A percentile compares a stretch with the other conserved stretches of the same genome.
Conservation (phyloP, 1,140 invertebrate genomes). For the Galendromus occidentalis region DNA sequence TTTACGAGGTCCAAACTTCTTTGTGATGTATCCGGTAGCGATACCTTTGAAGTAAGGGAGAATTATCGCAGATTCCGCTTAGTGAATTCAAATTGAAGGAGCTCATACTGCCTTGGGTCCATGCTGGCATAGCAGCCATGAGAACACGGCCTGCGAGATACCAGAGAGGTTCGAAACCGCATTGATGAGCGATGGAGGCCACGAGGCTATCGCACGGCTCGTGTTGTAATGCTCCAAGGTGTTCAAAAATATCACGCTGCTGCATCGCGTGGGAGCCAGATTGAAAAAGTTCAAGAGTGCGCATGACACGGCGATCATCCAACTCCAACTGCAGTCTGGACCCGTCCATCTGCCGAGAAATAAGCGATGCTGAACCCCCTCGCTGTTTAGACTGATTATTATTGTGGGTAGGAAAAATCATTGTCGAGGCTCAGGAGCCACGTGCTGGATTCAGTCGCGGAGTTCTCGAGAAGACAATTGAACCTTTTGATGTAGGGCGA, state of each 20-base stretch:
- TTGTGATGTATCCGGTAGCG: background rate
- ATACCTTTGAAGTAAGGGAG: background rate
- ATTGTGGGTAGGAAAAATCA: too few species aligned
- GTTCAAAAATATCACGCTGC: background rate
- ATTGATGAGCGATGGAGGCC: conserved; percentile 4
- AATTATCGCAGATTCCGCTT: background rate
- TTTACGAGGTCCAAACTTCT: background rate
- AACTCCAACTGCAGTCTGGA: conserved; percentile 1
- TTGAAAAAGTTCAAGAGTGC: background rate
- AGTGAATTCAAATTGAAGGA: background rate
- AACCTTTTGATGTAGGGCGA: too few species aligned
- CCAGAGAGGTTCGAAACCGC: conserved; percentile 1
- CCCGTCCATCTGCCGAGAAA: background rate
- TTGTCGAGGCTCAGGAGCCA: too few species aligned
- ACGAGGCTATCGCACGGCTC: background rate
- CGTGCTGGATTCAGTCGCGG: too few species aligned
- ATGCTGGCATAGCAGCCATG: background rate
- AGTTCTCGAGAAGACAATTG: too few species aligned
- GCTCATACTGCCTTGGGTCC: background rate
- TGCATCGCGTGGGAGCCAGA: background rate
- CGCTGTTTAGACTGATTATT: too few species aligned
- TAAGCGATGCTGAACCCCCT: too few species aligned
- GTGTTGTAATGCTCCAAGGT: background rate
- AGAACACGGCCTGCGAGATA: background rate
- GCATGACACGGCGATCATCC: background rate